Percentiles rank a stretch among this genome's conserved stretches.
These are phyloP conservation scores for Drosophila rellima DNA, from an alignment of 2,888 invertebrate genomes.

Conservation along the genomic window DNA sequence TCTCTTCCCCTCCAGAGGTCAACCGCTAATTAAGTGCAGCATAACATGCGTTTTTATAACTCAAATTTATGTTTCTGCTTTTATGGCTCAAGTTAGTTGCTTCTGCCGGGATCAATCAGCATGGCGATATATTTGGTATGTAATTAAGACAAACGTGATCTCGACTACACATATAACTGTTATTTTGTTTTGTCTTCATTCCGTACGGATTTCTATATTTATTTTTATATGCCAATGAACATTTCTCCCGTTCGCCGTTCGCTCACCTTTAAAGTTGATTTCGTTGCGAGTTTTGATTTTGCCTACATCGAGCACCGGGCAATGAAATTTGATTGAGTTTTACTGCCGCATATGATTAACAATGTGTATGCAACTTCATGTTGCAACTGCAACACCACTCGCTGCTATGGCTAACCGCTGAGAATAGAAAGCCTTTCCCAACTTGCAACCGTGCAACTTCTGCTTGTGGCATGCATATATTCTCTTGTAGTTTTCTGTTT, in stretches of 20 bases:
- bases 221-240: conserved; percentile 42
- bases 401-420: not conserved
- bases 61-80: conserved; percentile 75
- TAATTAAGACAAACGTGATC: conserved; percentile 76
- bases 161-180: conserved; percentile 52
- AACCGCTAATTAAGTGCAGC: conserved; percentile 77
- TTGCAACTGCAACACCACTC: conserved; percentile 16
- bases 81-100: conserved; percentile 59
- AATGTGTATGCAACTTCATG: conserved; percentile 38
- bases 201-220: conserved; percentile 19
- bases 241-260: conserved; percentile 40
- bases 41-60: conserved; percentile 81
- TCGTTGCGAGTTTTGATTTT: conserved; percentile 49
- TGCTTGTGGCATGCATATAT: conserved; percentile 23
- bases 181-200: not conserved
- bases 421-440: conserved; percentile 35
- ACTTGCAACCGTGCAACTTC: conserved; percentile 13
- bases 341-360: conserved; percentile 74
- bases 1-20: conserved; percentile 49
- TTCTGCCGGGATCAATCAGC: conserved; percentile 71
- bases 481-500: conserved; percentile 8
- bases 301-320: conserved; percentile 30
- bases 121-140: conserved; percentile 79
- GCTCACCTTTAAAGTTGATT: conserved; percentile 54
- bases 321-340: conserved; percentile 76